Conservation (phyloP, 2,797 vertebrate genomes). For the Rhynchotus rufescens region DNA sequence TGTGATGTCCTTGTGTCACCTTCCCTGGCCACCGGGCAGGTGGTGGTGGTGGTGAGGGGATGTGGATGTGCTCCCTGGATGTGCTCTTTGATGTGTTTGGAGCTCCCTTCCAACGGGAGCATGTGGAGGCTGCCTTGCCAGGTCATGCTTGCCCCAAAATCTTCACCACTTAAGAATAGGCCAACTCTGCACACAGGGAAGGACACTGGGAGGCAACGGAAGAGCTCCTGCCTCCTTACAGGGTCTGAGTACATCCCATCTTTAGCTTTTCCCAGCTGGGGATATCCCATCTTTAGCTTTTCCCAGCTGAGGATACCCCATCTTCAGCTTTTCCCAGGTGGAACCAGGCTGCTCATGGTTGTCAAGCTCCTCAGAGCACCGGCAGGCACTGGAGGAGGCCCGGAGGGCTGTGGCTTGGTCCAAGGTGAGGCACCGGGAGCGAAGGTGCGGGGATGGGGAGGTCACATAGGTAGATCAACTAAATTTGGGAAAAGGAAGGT, state of each 20-base stretch:
- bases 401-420: not conserved
- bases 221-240: not conserved
- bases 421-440: not conserved
- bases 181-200: not conserved
- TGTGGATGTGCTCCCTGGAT: no score
- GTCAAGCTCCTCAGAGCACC: not conserved
- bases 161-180: no score
- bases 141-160: not conserved
- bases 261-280: not conserved
- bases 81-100: not conserved
- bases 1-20: no score
- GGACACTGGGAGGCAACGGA: not conserved
- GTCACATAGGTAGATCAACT: no score
- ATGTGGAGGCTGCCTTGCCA: no score
- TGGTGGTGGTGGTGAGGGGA: no score
- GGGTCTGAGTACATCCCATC: not conserved
- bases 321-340: not conserved
- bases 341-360: not conserved
- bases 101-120: not conserved
- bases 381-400: rapidly evolving
- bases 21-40: not conserved
- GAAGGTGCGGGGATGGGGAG: not conserved
- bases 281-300: not conserved
- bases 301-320: not conserved
- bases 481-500: not conserved